phyloP scores from a whole-genome alignment of 2,888 invertebrate genomes.

The Trichopoda pennipes region DNA sequence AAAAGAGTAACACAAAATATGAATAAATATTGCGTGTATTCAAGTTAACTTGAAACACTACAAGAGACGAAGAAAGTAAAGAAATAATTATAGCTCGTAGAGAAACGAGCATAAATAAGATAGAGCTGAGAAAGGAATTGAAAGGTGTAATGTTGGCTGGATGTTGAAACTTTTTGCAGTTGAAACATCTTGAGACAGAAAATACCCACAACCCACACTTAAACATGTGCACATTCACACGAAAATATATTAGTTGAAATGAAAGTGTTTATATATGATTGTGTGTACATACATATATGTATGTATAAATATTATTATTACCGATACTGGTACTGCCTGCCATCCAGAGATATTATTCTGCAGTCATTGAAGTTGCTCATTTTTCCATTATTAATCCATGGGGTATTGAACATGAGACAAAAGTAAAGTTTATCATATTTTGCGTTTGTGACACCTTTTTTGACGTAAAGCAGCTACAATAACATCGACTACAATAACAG shows the following conservation, averaged over 20 bases:
- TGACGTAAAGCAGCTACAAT: constrained; percentile 52
- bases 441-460: constrained; percentile 69
- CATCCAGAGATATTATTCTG: constrained; percentile 68
- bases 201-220: constrained; percentile 1
- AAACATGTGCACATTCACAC: not conserved
- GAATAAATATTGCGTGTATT: constrained; percentile 68
- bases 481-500: constrained; percentile 21
- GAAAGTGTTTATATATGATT: not conserved
- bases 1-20: constrained; percentile 56
- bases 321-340: constrained; percentile 72
- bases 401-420: constrained; percentile 79
- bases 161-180: constrained; percentile 49
- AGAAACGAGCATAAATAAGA: constrained; percentile 1
- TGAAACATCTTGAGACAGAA: constrained; percentile 59
- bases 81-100: not conserved
- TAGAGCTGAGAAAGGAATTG: constrained; percentile 36
- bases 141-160: constrained; percentile 60
- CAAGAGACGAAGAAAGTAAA: constrained; percentile 14
- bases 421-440: constrained; percentile 78
- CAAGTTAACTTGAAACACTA: constrained; percentile 58
- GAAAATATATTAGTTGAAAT: constrained; percentile 27
- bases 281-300: constrained; percentile 2
- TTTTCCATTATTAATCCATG: constrained; percentile 79
- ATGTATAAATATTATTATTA: constrained; percentile 70
- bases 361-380: constrained; percentile 77